Evolutionary conservation across 2,888 invertebrate species (phyloP).

Genomic region (Nomada ferruginata): DNA sequence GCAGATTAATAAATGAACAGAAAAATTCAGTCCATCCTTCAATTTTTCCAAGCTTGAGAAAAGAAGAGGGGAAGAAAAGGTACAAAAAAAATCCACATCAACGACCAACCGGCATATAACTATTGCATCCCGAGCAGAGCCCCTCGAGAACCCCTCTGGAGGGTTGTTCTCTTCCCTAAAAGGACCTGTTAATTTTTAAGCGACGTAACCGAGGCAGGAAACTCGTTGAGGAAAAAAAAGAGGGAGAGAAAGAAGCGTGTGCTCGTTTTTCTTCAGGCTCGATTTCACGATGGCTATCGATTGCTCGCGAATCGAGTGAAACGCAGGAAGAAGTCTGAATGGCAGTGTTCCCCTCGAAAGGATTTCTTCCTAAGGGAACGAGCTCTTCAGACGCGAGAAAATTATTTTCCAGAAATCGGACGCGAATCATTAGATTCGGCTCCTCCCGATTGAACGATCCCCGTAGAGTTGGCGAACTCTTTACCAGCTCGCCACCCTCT

Average conservation of each 20-base stretch:
- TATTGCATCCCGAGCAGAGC: neutral
- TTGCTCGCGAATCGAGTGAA: conserved; percentile 26
- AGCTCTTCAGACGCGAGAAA: conserved; percentile 47
- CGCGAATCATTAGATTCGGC: conserved; percentile 35
- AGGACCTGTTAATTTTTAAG: conserved; percentile 49
- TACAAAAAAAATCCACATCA: neutral
- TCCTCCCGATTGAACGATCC: conserved; percentile 3
- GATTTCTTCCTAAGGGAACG: neutral
- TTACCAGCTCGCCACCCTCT: neutral
- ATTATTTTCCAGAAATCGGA: conserved; percentile 49
- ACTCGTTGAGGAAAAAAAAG: neutral
- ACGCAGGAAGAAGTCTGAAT: conserved; percentile 22
- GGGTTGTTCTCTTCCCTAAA: conserved; percentile 2
- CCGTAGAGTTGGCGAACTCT: conserved; percentile 21
- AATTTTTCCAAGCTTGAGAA: too few species aligned
- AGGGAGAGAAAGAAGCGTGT: conserved; percentile 11
- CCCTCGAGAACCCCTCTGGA: neutral
- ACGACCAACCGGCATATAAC: neutral
- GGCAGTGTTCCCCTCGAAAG: conserved; percentile 15
- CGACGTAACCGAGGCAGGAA: conserved; percentile 19
- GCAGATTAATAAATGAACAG: too few species aligned
- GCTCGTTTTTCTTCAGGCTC: conserved; percentile 41
- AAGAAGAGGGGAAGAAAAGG: too few species aligned
- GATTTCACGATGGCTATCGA: conserved; percentile 50
- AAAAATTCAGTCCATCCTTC: too few species aligned